These are phyloP conservation scores for Cybosia mesomella DNA, from an alignment of 2,888 invertebrate species.

Conservation along the genomic window DNA sequence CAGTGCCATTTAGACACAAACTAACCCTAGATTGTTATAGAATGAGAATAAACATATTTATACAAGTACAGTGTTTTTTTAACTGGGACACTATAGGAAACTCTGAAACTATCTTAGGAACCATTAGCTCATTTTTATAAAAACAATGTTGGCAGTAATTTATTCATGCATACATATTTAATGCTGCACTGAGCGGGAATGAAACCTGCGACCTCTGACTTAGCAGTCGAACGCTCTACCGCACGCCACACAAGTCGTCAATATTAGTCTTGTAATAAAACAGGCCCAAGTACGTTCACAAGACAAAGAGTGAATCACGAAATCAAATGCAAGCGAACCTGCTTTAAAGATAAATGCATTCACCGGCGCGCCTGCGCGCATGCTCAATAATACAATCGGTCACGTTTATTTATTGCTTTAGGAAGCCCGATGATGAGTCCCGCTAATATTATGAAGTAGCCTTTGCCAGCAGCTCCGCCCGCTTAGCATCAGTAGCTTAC, in stretches of 20 bases:
- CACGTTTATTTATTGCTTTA: constrained; percentile 36
- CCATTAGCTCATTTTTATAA: too few species aligned
- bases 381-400: constrained; percentile 24
- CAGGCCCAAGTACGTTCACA: constrained; percentile 19
- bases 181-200: neutral
- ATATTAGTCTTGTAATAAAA: neutral
- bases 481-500: too few species aligned
- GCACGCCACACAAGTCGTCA: too few species aligned
- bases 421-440: constrained; percentile 24
- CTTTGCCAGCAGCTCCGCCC: too few species aligned
- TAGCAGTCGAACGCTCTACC: neutral
- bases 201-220: neutral
- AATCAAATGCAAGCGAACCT: constrained; percentile 28
- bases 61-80: too few species aligned
- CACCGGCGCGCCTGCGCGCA: constrained; percentile 26
- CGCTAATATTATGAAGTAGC: neutral
- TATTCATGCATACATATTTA: too few species aligned
- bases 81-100: too few species aligned
- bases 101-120: too few species aligned
- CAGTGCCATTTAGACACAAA: too few species aligned
- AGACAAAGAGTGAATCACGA: constrained; percentile 36
- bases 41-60: too few species aligned
- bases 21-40: too few species aligned
- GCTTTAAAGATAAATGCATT: constrained; percentile 32
- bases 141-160: too few species aligned